Conservation (phyloP, 2,113 vertebrate genomes). For the Halichoerus grypus region DNA sequence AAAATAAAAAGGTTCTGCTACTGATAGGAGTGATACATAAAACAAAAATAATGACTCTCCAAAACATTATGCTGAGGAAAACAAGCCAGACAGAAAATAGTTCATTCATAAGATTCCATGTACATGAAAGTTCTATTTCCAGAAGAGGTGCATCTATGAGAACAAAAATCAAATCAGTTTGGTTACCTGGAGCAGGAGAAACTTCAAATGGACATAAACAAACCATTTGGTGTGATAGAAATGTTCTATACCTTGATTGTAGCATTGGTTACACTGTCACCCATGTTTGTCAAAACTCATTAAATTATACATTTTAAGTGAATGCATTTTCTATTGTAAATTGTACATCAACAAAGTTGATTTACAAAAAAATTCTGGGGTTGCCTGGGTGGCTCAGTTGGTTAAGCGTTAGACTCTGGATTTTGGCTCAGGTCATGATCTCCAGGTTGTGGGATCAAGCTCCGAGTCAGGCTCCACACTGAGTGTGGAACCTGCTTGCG, state of each 20-base stretch:
- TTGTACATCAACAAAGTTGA: not conserved
- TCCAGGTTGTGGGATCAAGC: not conserved
- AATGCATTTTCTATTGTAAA: not conserved
- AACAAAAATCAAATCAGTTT: not conserved
- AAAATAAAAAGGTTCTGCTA: not conserved
- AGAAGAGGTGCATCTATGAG: not conserved
- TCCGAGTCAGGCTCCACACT: not conserved
- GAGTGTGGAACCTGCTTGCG: not conserved
- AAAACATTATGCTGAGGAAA: not conserved
- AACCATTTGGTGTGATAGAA: not conserved
- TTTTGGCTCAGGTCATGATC: not conserved
- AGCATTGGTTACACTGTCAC: not conserved
- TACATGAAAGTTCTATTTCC: not conserved
- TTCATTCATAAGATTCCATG: not conserved
- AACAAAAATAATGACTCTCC: not conserved
- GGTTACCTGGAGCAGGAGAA: not conserved
- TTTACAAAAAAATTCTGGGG: not conserved
- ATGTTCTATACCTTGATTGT: not conserved
- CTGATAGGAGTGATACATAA: not conserved
- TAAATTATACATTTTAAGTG: not conserved
- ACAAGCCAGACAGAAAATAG: not conserved
- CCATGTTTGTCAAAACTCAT: not conserved
- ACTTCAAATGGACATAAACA: not conserved
- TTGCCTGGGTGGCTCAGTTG: not conserved
- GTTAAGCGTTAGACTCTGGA: not conserved